Evolutionary conservation across 2,113 vertebrate species (phyloP), one percentile per base, ranked within the genome.

Genomic region (Urocitellus parryii): DNA sequence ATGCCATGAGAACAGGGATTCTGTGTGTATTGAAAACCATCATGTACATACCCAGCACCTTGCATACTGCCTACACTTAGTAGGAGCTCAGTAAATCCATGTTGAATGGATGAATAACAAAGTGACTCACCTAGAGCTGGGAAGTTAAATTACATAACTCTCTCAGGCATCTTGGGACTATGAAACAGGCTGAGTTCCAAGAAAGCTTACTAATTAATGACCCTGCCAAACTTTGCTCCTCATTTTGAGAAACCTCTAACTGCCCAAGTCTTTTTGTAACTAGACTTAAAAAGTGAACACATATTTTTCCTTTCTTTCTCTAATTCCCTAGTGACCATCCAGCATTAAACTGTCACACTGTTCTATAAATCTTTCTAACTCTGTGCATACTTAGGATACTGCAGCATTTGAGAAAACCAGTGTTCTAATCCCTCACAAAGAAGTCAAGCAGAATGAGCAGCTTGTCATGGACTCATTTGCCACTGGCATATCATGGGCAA

Each of bases 191-290:
- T 20, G 51, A 58, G 7, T 65, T 90, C 48, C 45, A 61, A 42
- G 45, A 92, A 68, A 77, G 10, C 16, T 80, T 73, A 65, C 0
- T 77, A 20, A 82, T 85, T 74, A 94, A 94, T 39, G 39, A 88
- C 14, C 12, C 22, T 78, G n/a, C 24, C 37, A 45, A 4, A 53
- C 6, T 32, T 51, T 39, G 32, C 37, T 87, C 48, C 27, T 78
- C 67, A 58, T 61, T 92, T 90, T 77, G 82, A 93, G 81, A 92
- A 92, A 72, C 8, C 9, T 65, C 65, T 84, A 77, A 61, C 20
- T 87, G 20, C 39, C 51, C 74, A 91, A 93, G 73, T 67, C 74
- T 37, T 56, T 82, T 45, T 72, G 9, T 56, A 93, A 86, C 32
- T 29, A 61, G 67, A 83, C 24, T 93, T 81, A 90, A 53, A 90